Conservation (phyloP, 2,888 invertebrate genomes). For the Xestia sexstrigata region DNA sequence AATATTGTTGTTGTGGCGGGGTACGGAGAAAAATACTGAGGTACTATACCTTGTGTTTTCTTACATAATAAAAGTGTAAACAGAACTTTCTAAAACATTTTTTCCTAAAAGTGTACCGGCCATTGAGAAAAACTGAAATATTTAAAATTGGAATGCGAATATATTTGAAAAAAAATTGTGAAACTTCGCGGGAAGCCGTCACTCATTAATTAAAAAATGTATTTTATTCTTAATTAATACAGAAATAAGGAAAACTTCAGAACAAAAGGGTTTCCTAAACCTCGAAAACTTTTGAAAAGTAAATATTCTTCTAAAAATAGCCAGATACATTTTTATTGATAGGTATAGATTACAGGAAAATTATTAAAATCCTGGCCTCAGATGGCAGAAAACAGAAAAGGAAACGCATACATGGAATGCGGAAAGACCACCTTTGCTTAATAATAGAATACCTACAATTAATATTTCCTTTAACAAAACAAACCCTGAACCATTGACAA, state of each 20-base stretch:
- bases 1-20: conserved; percentile 29
- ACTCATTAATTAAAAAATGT: conserved; percentile 8
- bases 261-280: conserved; percentile 1
- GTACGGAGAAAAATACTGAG: not conserved
- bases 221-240: not conserved
- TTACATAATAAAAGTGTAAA: not conserved
- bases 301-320: not conserved
- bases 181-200: conserved; percentile 2
- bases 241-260: not conserved
- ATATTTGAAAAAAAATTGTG: not conserved
- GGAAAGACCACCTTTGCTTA: not conserved
- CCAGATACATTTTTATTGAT: not conserved
- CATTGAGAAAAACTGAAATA: not conserved
- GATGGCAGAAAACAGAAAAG: not conserved
- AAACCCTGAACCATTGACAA: not conserved
- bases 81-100: not conserved
- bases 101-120: too few species aligned
- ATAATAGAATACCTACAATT: not conserved
- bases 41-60: not conserved
- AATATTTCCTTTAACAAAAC: not conserved
- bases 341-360: not conserved
- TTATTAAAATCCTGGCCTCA: not conserved
- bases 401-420: not conserved
- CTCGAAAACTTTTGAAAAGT: not conserved
- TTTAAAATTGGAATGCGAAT: conserved; percentile 15